These are phyloP conservation scores for Clarias macrocephalus DNA, from an alignment of 2,113 vertebrate species.

Conservation along the genomic window DNA sequence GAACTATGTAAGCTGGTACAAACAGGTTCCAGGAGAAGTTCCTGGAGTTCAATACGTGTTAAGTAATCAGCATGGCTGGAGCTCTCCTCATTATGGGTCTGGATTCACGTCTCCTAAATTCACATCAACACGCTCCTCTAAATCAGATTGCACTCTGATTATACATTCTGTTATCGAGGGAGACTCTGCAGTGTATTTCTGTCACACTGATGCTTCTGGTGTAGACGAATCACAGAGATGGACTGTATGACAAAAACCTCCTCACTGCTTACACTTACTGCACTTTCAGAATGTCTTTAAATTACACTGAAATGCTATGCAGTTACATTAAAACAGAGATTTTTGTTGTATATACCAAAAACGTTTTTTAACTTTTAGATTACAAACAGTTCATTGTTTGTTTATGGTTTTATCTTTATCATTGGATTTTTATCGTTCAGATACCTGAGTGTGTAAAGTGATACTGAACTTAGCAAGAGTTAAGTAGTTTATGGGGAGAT, in stretches of 20 bases:
- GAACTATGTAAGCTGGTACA: constrained; percentile 17
- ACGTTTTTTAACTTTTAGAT: too few species aligned
- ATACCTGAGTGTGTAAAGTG: too few species aligned
- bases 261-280: neutral
- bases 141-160: constrained; percentile 52
- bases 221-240: constrained; percentile 50
- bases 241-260: constrained; percentile 35
- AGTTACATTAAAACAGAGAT: neutral
- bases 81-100: constrained; percentile 5
- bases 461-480: too few species aligned
- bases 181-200: constrained; percentile 63
- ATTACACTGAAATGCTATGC: constrained; percentile 6
- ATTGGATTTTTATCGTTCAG: too few species aligned
- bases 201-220: neutral
- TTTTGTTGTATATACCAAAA: too few species aligned
- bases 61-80: neutral
- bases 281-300: neutral
- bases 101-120: constrained; percentile 40
- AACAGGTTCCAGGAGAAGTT: constrained; percentile 46
- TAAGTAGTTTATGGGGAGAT: too few species aligned
- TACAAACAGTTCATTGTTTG: too few species aligned
- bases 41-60: constrained; percentile 30
- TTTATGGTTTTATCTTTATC: too few species aligned
- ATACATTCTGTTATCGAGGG: constrained; percentile 51
- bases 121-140: constrained; percentile 30